phyloP scores from a whole-genome alignment of 2,888 invertebrate genomes.

The Drosophila rubida region DNA sequence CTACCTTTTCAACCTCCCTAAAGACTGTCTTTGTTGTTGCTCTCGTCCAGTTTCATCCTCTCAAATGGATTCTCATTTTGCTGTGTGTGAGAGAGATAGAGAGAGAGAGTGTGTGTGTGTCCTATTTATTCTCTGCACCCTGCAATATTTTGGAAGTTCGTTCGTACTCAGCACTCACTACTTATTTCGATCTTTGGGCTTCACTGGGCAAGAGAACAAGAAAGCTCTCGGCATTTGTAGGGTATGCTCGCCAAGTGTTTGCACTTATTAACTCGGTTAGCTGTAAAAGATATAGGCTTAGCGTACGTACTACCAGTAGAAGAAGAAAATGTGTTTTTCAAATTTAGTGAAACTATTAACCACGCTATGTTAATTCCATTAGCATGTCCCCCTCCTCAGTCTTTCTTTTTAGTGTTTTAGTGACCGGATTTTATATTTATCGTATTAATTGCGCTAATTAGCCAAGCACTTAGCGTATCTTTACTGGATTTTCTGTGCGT shows the following conservation, averaged over 20 bases:
- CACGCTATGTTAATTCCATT: slow-evolving; percentile 78
- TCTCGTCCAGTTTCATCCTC: too few species aligned
- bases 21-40: neutral
- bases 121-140: too few species aligned
- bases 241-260: neutral
- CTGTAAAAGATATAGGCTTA: slow-evolving; percentile 6
- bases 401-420: slow-evolving; percentile 52
- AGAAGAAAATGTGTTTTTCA: slow-evolving; percentile 65
- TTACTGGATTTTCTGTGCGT: slow-evolving; percentile 64
- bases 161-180: neutral
- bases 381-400: slow-evolving; percentile 60
- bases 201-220: neutral
- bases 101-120: too few species aligned
- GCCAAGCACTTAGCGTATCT: slow-evolving; percentile 73
- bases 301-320: slow-evolving; percentile 4
- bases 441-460: slow-evolving; percentile 77
- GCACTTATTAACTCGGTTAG: neutral
- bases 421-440: slow-evolving; percentile 58
- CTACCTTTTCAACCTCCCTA: neutral
- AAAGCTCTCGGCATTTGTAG: neutral
- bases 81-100: neutral
- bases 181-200: neutral
- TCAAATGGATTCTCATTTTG: too few species aligned
- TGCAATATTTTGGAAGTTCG: neutral
- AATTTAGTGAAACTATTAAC: slow-evolving; percentile 79